phyloP scores from a whole-genome alignment of 2,797 vertebrate species.

The Dromococcyx pavoninus region DNA sequence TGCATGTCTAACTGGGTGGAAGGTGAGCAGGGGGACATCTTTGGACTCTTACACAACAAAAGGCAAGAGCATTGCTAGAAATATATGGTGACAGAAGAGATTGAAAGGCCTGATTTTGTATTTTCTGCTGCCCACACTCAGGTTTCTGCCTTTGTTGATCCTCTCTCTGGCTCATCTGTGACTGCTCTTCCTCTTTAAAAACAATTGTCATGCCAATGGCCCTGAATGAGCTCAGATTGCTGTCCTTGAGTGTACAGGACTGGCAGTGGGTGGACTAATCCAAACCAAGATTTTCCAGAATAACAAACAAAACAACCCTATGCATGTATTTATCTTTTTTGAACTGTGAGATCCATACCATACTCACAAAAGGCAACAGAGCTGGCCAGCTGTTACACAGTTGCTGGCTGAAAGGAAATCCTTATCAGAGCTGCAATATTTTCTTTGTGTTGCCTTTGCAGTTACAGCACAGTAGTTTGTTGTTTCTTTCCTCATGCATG shows the following conservation, averaged over 20 bases:
- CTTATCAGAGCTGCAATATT: not conserved
- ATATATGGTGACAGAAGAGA: not conserved
- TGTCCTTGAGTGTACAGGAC: not conserved
- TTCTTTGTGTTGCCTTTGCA: not conserved
- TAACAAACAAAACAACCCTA: not conserved
- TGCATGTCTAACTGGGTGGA: not conserved
- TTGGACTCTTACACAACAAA: not conserved
- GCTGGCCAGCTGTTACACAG: not conserved
- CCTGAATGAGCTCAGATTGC: not conserved
- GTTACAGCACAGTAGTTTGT: not conserved
- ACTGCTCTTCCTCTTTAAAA: not conserved
- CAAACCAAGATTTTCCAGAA: not conserved
- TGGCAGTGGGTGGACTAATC: not conserved
- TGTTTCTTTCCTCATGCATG: not conserved
- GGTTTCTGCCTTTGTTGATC: not conserved
- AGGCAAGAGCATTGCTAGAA: not conserved
- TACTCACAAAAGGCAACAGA: not conserved
- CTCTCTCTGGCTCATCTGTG: not conserved
- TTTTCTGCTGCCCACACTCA: not conserved
- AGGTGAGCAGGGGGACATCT: accelerated
- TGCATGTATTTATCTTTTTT: not conserved
- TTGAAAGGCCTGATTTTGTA: not conserved
- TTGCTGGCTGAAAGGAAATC: not conserved
- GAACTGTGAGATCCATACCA: not conserved
- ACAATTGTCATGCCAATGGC: not conserved